Percentiles rank a stretch among this genome's conserved stretches.
Conservation (phyloP, 2,888 invertebrate species). For the Limnephilus rhombicus region DNA sequence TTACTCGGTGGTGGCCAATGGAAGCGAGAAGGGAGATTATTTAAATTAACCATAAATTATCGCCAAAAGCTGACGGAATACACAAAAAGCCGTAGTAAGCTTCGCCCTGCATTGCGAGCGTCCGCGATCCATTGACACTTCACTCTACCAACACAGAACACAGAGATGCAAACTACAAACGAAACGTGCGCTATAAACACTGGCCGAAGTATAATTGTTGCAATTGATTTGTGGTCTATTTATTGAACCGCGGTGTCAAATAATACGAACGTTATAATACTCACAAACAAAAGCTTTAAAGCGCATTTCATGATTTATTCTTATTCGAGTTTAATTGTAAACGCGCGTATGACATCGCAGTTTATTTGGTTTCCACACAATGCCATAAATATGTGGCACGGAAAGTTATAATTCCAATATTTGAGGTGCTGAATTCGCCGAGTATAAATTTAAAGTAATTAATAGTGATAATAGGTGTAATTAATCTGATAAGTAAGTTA, state of each 20-base stretch:
- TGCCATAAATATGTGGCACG: neutral
- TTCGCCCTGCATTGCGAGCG: conserved; percentile 57
- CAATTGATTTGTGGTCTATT: conserved; percentile 24
- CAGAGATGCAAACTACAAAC: neutral
- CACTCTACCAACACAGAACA: conserved; percentile 41
- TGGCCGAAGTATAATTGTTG: conserved; percentile 30
- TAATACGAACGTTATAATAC: conserved; percentile 6
- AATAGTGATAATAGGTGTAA: neutral
- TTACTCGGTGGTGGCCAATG: neutral
- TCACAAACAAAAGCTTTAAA: conserved; percentile 12
- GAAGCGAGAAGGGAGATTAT: conserved; percentile 54
- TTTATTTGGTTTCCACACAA: neutral
- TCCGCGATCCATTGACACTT: conserved; percentile 7
- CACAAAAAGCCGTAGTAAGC: conserved; percentile 63
- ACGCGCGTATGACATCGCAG: neutral
- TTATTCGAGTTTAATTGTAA: neutral
- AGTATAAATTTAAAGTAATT: conserved; percentile 1
- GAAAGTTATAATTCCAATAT: neutral
- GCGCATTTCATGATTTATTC: conserved; percentile 6
- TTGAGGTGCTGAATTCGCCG: neutral
- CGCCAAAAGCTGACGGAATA: conserved; percentile 64
- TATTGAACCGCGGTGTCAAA: conserved; percentile 25
- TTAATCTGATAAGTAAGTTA: conserved; percentile 1
- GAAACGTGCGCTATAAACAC: conserved; percentile 26
- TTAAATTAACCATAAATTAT: conserved; percentile 66